phyloP scores from a whole-genome alignment of 2,113 vertebrate genomes.

The Semnopithecus entellus region DNA sequence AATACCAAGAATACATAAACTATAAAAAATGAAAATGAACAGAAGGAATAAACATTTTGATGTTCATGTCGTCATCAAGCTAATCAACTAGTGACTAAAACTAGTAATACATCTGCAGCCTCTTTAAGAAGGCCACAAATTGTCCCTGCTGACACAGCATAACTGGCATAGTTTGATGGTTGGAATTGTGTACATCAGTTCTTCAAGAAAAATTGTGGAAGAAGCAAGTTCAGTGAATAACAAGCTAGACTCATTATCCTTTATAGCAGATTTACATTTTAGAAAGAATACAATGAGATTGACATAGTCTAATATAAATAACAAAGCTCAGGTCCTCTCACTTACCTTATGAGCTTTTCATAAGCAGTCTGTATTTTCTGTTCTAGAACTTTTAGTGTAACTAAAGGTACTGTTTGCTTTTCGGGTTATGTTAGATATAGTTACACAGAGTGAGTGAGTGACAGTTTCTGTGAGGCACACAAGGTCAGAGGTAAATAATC shows the following conservation, averaged over 20 bases:
- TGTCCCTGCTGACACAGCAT: not conserved
- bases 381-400: not conserved
- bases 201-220: not conserved
- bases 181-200: not conserved
- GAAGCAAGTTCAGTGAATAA: not conserved
- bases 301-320: not conserved
- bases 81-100: conserved; percentile 54
- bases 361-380: not conserved
- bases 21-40: conserved; percentile 53
- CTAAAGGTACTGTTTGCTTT: not conserved
- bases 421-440: not conserved
- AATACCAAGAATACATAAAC: conserved; percentile 51
- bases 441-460: not conserved
- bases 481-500: not conserved
- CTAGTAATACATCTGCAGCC: not conserved
- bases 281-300: not conserved
- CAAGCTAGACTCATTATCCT: not conserved
- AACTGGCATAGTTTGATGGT: not conserved
- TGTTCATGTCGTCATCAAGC: conserved; percentile 69
- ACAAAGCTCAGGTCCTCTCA: not conserved
- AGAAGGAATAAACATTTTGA: conserved; percentile 67
- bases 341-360: not conserved
- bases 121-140: not conserved
- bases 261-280: not conserved
- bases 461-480: not conserved